Evolutionary conservation across 2,888 invertebrate species (phyloP).

Genomic region (Pseudolycoriella hygida): DNA sequence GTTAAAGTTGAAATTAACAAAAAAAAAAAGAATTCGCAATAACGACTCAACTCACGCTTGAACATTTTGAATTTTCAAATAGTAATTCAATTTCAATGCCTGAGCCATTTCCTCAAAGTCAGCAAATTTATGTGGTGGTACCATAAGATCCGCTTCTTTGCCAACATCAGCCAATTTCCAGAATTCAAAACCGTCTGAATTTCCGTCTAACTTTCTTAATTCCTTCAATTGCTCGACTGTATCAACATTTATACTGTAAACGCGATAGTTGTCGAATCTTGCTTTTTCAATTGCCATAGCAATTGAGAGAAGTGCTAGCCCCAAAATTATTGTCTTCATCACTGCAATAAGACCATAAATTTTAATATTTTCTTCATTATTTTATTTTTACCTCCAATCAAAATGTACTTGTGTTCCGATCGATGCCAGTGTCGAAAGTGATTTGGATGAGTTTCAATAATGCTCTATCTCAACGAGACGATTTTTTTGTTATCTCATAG

Average conservation of each 20-base stretch:
- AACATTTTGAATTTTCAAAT: constrained; percentile 22
- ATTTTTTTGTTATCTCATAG: no score
- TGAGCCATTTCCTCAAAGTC: constrained; percentile 18
- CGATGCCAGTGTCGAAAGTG: no score
- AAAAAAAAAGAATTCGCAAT: neutral
- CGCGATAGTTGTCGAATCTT: constrained; percentile 22
- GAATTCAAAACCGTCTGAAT: neutral
- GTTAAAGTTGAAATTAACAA: neutral
- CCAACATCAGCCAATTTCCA: constrained; percentile 8
- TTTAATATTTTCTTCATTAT: no score
- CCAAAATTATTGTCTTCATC: no score
- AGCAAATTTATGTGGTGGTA: constrained; percentile 20
- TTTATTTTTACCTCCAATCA: no score
- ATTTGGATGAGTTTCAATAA: no score
- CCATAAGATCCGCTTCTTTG: constrained; percentile 32
- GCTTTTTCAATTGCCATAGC: constrained; percentile 10
- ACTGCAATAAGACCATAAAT: no score
- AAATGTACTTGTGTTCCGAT: no score
- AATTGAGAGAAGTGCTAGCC: no score
- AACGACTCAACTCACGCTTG: constrained; percentile 16
- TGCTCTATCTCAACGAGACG: no score
- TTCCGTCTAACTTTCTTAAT: constrained; percentile 19
- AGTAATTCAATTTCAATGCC: constrained; percentile 13
- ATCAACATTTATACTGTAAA: constrained; percentile 24
- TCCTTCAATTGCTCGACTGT: constrained; percentile 31